These are phyloP conservation scores for Astatoreochromis straeleni DNA, from an alignment of 2,113 vertebrate genomes.

Conservation along the genomic window DNA sequence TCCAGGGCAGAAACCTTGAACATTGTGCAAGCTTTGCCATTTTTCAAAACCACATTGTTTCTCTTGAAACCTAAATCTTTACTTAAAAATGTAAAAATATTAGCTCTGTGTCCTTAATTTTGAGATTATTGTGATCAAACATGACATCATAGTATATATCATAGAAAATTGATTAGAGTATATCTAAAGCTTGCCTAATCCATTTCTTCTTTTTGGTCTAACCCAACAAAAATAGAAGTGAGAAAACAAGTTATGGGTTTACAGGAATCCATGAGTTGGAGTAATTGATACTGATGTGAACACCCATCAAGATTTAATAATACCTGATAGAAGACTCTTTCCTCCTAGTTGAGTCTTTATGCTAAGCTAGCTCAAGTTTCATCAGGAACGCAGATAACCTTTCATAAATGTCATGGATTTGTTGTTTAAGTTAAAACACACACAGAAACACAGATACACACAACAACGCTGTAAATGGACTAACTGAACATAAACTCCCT, in stretches of 20 bases:
- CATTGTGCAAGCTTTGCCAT: background rate
- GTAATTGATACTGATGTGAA: background rate
- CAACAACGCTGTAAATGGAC: background rate
- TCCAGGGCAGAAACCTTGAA: background rate
- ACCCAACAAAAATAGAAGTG: background rate
- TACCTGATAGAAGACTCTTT: background rate
- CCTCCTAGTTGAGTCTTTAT: background rate
- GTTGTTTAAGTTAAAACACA: background rate
- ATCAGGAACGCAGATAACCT: background rate
- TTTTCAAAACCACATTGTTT: background rate
- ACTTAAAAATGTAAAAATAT: background rate
- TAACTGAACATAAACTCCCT: background rate
- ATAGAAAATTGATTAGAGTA: background rate
- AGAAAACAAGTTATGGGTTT: background rate
- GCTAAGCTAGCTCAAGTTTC: background rate
- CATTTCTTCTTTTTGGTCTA: background rate
- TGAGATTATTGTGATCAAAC: background rate
- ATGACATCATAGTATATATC: background rate
- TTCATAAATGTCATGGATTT: background rate
- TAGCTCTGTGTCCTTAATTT: background rate
- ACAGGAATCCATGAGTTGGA: background rate
- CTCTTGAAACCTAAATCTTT: background rate
- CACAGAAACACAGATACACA: background rate
- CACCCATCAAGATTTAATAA: background rate
- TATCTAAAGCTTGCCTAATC: background rate